phyloP scores from a whole-genome alignment of 2,888 invertebrate species.

The Pachymerium ferrugineum region DNA sequence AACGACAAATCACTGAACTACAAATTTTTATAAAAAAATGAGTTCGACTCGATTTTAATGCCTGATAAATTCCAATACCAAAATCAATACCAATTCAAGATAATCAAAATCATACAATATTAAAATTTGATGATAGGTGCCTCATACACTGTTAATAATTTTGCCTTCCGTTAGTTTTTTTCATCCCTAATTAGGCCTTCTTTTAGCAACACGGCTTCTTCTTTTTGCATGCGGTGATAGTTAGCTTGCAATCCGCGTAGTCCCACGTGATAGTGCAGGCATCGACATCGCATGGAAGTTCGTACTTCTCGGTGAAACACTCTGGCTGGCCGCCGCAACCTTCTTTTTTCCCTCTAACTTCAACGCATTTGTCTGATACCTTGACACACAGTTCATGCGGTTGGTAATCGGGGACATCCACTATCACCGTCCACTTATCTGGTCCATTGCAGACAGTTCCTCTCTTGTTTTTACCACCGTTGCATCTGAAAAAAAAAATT shows the following conservation, averaged over 20 bases:
- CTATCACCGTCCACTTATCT: neutral
- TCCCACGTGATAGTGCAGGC: neutral
- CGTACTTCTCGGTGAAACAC: slow-evolving; percentile 2
- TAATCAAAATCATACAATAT: too few relatives aligned
- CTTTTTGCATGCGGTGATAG: neutral
- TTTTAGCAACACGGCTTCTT: neutral
- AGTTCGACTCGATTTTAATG: neutral
- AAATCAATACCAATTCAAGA: too few relatives aligned
- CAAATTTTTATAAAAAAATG: neutral
- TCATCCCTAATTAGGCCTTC: too few relatives aligned
- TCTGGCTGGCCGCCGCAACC: neutral
- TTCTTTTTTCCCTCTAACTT: neutral
- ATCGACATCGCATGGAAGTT: slow-evolving; percentile 5
- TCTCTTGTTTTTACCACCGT: neutral
- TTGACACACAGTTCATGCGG: slow-evolving; percentile 25
- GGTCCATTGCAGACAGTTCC: neutral
- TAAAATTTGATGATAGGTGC: too few relatives aligned
- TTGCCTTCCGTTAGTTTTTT: too few relatives aligned
- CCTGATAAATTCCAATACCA: too few relatives aligned
- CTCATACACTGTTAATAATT: too few relatives aligned
- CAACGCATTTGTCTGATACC: neutral
- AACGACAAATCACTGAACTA: neutral
- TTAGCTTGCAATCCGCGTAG: neutral
- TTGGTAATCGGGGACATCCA: neutral
- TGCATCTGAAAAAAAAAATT: too few relatives aligned